Evolutionary conservation across 2,888 invertebrate genomes (phyloP).

Genomic region (Eristalis tenax): DNA sequence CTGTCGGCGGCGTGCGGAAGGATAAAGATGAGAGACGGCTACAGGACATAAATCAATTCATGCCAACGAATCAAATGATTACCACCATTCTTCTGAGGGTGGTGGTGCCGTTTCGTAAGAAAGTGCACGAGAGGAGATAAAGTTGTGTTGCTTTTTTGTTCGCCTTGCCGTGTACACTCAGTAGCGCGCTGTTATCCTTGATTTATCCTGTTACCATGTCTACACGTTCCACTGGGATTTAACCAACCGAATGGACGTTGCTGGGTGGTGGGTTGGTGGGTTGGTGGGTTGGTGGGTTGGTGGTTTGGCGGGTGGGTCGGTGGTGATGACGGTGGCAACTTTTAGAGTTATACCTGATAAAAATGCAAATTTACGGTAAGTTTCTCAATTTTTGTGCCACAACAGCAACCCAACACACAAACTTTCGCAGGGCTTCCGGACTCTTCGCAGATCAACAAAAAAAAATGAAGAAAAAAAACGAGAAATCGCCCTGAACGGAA

Average conservation of each 20-base stretch:
- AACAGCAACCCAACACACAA: slow-evolving; percentile 47
- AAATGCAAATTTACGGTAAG: slow-evolving; percentile 71
- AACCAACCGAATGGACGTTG: background rate
- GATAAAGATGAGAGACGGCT: slow-evolving; percentile 21
- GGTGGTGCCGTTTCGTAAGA: slow-evolving; percentile 1
- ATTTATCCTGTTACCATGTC: slow-evolving; percentile 71
- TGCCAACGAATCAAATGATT: slow-evolving; percentile 71
- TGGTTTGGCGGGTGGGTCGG: background rate
- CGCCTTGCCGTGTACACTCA: slow-evolving; percentile 1
- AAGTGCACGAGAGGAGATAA: slow-evolving; percentile 55
- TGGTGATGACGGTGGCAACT: slow-evolving; percentile 15
- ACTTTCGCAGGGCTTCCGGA: slow-evolving; percentile 19
- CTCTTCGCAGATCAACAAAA: background rate
- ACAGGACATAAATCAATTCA: slow-evolving; percentile 70
- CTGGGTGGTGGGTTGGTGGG: background rate
- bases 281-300: too few species aligned
- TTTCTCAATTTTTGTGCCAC: slow-evolving; percentile 60
- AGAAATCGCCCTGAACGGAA: background rate
- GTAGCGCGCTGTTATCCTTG: slow-evolving; percentile 64
- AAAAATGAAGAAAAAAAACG: background rate
- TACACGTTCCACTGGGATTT: slow-evolving; percentile 50
- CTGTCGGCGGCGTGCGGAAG: background rate
- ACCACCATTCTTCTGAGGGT: slow-evolving; percentile 31
- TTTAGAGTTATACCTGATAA: slow-evolving; percentile 70
- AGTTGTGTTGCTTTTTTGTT: slow-evolving; percentile 33